These are phyloP conservation scores for Timema podura DNA, from an alignment of 2,888 invertebrate species.

Conservation along the genomic window DNA sequence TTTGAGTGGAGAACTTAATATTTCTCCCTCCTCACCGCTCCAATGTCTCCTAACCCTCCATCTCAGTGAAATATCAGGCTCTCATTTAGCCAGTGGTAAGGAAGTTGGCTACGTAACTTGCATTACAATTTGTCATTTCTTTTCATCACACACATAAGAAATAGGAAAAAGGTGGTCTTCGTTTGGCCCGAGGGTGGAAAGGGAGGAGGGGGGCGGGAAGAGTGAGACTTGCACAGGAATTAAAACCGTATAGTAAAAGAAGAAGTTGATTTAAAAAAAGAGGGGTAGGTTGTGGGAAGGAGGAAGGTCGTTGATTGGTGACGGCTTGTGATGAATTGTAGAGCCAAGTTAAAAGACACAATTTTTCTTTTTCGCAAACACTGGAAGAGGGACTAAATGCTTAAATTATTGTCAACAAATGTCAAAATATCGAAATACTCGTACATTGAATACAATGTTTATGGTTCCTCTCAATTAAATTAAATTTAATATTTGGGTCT, in stretches of 20 bases:
- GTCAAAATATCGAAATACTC: too few species aligned
- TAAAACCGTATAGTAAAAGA: slow-evolving; percentile 12
- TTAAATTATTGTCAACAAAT: too few species aligned
- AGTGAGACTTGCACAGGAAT: neutral
- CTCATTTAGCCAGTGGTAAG: slow-evolving; percentile 27
- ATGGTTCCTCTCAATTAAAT: too few species aligned
- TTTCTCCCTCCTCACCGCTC: neutral
- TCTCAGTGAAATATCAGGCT: neutral
- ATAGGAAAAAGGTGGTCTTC: slow-evolving; percentile 1
- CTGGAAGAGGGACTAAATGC: too few species aligned
- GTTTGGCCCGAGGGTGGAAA: neutral
- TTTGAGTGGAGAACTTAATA: slow-evolving; percentile 13
- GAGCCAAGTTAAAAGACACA: too few species aligned
- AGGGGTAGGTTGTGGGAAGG: neutral
- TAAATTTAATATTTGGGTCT: too few species aligned
- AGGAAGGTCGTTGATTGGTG: neutral
- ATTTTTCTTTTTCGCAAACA: too few species aligned
- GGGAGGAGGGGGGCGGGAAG: slow-evolving; percentile 8
- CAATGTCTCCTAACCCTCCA: neutral
- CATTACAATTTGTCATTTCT: slow-evolving; percentile 31
- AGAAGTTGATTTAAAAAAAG: slow-evolving; percentile 7
- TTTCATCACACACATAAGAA: slow-evolving; percentile 25
- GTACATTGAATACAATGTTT: too few species aligned
- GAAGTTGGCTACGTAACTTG: slow-evolving; percentile 28
- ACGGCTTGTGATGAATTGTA: too few species aligned